A percentile compares a stretch with the other conserved stretches of the same genome.
Conservation (phyloP, 2,888 invertebrate genomes). For the Calameuta pallipes region DNA sequence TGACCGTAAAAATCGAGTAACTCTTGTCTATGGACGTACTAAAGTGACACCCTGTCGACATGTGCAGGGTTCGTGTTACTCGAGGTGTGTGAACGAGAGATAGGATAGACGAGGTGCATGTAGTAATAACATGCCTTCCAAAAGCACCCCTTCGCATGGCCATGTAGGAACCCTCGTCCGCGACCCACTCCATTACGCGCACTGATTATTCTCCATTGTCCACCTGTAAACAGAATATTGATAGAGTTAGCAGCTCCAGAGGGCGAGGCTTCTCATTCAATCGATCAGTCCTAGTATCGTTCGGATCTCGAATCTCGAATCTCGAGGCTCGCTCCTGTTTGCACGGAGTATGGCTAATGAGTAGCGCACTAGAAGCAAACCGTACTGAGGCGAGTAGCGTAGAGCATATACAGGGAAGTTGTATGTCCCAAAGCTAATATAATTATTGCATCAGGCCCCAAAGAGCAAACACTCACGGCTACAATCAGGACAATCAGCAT, state of each 20-base stretch:
- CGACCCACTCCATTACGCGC: constrained; percentile 42
- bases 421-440: constrained; percentile 53
- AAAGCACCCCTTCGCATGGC: constrained; percentile 25
- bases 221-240: constrained; percentile 47
- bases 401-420: neutral
- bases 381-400: neutral
- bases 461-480: constrained; percentile 48
- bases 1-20: neutral
- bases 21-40: neutral
- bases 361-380: constrained; percentile 27
- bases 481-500: constrained; percentile 57
- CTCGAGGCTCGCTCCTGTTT: constrained; percentile 35
- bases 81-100: constrained; percentile 42
- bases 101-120: constrained; percentile 40
- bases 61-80: neutral
- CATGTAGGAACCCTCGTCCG: neutral
- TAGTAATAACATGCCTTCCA: constrained; percentile 44
- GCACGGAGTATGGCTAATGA: constrained; percentile 49
- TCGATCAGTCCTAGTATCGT: constrained; percentile 15
- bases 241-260: constrained; percentile 24
- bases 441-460: constrained; percentile 52
- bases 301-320: neutral
- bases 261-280: constrained; percentile 25
- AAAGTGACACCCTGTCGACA: neutral
- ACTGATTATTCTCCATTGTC: constrained; percentile 49